Evolutionary conservation across 1,140 invertebrate species (phyloP), one percentile per base, ranked within the genome.

Genomic region (Coboldia fuscipes): DNA sequence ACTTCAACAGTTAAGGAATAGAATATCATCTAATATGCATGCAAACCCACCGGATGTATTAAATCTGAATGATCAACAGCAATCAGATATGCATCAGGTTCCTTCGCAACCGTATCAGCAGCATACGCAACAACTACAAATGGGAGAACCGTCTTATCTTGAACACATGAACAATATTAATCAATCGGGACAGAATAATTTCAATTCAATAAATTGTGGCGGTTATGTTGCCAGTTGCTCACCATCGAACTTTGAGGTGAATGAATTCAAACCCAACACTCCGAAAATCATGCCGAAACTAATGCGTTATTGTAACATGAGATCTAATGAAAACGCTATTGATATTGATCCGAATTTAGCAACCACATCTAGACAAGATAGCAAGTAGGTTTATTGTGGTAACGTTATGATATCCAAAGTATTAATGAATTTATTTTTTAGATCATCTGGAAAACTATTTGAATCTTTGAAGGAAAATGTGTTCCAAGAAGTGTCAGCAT

Each of bases 401-500:
- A n/a, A n/a, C n/a, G n/a, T n/a, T n/a, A n/a, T n/a, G n/a, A n/a
- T n/a, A n/a, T n/a, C n/a, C n/a, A n/a, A n/a, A n/a, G n/a, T n/a
- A n/a, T n/a, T n/a, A n/a, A n/a, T n/a, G n/a, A n/a, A n/a, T n/a
- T n/a, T n/a, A 10, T n/a, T 24, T 34, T 34, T 15, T 12, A 61
- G 59, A 37, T 65, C 64, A 4, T 60, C 62, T 1, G 62, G 63
- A 3, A 71, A 71, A 47, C 56, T 70, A 17, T 70, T 70, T 47
- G 68, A 72, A 39, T 60, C 68, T 10, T 52, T 74, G 13, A 56
- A 68, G 26, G 70, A 72, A 44, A 69, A 70, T 47, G 66, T 76
- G 3, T 75, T 72, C 44, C 68, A 74, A 10, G 67, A 75, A 45
- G 62, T 79, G 2, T 68, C 68, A n/a, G 65, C 69, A 3, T 52